These are phyloP conservation scores for Thunnus albacares DNA, from an alignment of 2,797 vertebrate species.

Conservation along the genomic window DNA sequence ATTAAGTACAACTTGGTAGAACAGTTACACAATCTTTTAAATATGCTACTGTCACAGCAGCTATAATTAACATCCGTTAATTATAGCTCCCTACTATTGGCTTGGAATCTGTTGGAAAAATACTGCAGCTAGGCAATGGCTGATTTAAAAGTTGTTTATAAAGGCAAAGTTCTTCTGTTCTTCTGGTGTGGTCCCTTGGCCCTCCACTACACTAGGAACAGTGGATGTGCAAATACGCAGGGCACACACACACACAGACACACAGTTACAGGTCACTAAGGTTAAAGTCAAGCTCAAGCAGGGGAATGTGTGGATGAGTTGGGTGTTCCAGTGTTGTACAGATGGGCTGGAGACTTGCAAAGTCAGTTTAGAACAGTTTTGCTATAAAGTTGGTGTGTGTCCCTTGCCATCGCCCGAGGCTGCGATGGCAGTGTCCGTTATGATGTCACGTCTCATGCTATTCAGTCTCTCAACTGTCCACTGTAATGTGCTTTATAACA, in stretches of 20 bases:
- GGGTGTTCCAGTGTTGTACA: conserved; percentile 68
- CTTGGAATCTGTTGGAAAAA: conserved; percentile 61
- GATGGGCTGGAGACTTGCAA: conserved; percentile 53
- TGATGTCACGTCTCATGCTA: conserved; percentile 29
- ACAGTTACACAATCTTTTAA: conserved; percentile 43
- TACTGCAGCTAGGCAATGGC: conserved; percentile 51
- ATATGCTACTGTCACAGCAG: conserved; percentile 54
- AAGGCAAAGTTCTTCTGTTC: conserved; percentile 72
- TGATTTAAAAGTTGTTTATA: conserved; percentile 76
- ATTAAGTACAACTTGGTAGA: conserved; percentile 37
- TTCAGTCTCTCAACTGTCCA: conserved; percentile 31
- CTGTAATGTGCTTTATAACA: conserved; percentile 18
- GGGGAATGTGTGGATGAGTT: conserved; percentile 72
- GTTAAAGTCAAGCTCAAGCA: conserved; percentile 68
- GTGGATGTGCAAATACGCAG: conserved; percentile 69
- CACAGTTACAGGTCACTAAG: conserved; percentile 72
- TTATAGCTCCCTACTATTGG: conserved; percentile 48
- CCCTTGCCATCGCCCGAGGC: background rate
- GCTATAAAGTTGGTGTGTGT: conserved; percentile 41
- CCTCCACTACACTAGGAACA: conserved; percentile 60
- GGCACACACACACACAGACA: conserved; percentile 55
- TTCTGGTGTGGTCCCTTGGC: conserved; percentile 80
- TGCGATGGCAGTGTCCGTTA: conserved; percentile 32
- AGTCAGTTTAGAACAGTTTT: conserved; percentile 2
- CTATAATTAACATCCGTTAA: conserved; percentile 26